A percentile compares a stretch with the other conserved stretches of the same genome.
Conservation (phyloP, 2,113 vertebrate genomes). For the Fulmarus glacialis region DNA sequence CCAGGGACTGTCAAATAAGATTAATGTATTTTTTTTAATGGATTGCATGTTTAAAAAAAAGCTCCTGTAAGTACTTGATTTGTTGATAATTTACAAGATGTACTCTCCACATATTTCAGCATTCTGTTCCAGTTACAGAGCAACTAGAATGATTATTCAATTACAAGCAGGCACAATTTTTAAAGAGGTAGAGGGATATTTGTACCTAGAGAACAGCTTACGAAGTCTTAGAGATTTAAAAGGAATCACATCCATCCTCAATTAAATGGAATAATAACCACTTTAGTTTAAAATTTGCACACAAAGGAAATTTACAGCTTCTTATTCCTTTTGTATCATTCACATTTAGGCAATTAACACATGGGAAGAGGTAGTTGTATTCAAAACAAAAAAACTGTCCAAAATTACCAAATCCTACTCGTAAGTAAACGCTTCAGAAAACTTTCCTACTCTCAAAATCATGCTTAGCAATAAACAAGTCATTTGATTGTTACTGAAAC, state of each 20-base stretch:
- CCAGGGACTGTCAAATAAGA: neutral
- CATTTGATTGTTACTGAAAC: neutral
- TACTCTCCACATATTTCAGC: neutral
- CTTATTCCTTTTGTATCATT: neutral
- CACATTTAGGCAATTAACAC: neutral
- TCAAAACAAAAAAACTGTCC: neutral
- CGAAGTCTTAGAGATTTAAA: neutral
- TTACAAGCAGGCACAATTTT: neutral
- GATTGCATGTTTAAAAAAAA: neutral
- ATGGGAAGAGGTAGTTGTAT: neutral
- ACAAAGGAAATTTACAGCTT: neutral
- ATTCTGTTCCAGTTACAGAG: neutral
- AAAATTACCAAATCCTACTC: neutral
- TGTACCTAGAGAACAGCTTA: neutral
- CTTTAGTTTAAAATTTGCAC: neutral
- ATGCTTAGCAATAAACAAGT: neutral
- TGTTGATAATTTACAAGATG: neutral
- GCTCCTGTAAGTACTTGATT: neutral
- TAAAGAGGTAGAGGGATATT: neutral
- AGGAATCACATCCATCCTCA: neutral
- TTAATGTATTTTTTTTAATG: neutral
- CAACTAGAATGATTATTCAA: neutral
- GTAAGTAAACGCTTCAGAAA: neutral
- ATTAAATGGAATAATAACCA: neutral
- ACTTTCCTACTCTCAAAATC: neutral